Base-by-base conservation (phyloP, 2,113 vertebrate genomes). In the Siphamia tubifer region DNA sequence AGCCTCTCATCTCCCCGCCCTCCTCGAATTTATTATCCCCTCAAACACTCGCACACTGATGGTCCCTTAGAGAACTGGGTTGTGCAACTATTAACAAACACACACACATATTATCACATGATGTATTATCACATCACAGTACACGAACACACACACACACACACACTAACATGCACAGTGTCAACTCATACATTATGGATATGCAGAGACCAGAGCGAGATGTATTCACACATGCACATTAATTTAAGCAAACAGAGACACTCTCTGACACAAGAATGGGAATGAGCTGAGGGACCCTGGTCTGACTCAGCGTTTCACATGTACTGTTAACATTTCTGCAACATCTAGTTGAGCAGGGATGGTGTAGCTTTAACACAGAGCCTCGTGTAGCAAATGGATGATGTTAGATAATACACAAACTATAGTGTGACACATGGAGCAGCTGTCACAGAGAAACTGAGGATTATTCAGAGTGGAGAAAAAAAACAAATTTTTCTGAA, bases 11-110 rank as follows among this genome's bases (percentile, higher is more conserved):
- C 77, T 66, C 54, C 53, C 68, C 31, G 12, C 53, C 71, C 28
- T 72, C 39, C 57, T 73, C 23, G 11, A 71, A 82, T 86, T 43
- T 84, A 84, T 90, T 83, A 86, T 86, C 81, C 77, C 62, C 79
- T 75, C 61, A 69, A 77, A 87, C 79, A 67, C 58, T 71, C 65
- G 45, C 53, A 64, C 68, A 19, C 55, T 64, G 73, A 84, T 86
- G 77, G 63, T 44, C 53, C 81, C 77, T 63, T 8, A 24, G 80
- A 74, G 87, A 34, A 56, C 64, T 31, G 12, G 40, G 23, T 15
- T 70, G 52, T 61, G 48, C 35, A 49, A 47, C 12, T 21, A 36
- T 32, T 11, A 16, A 51, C 34, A 32, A n/a, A n/a, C 28, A 23
- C 38, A 42, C 12, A 40, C 56, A 35, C 36, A 19, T 58, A 39